Percentiles rank a stretch among this genome's conserved stretches.
Evolutionary conservation across 2,113 vertebrate genomes (phyloP).

Genomic region (Upupa epops): DNA sequence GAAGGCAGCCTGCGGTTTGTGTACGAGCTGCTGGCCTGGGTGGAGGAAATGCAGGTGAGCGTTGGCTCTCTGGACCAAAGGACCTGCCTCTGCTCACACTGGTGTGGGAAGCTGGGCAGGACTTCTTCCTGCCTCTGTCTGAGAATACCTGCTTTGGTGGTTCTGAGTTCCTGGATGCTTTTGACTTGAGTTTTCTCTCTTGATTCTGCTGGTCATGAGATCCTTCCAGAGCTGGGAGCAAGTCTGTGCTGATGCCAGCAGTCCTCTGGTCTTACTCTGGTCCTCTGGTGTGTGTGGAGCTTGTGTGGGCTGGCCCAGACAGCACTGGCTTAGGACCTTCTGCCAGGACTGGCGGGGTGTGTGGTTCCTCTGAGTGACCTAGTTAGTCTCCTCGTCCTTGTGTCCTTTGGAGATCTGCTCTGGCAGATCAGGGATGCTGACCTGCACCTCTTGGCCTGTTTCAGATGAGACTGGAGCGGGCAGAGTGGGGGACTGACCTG

Average conservation of each 20-base stretch:
- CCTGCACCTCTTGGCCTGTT: background rate
- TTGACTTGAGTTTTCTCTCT: background rate
- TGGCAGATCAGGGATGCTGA: background rate
- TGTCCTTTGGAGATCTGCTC: background rate
- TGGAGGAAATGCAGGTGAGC: constrained; percentile 94
- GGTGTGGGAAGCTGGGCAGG: background rate
- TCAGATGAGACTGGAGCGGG: constrained; percentile 88
- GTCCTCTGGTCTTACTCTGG: too few species aligned
- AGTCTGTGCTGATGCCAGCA: background rate
- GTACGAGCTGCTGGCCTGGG: constrained; percentile 96
- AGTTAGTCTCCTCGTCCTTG: background rate
- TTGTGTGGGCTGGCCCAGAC: background rate
- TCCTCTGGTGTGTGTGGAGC: background rate
- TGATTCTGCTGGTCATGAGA: background rate
- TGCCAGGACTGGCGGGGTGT: rapidly evolving
- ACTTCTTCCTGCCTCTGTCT: background rate
- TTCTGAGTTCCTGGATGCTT: background rate
- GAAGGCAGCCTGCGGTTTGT: constrained; percentile 95
- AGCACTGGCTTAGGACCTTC: background rate
- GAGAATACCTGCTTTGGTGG: background rate
- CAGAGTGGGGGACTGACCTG: constrained; percentile 94
- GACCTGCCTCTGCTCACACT: background rate
- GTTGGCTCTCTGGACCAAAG: background rate
- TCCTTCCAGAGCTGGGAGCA: background rate
- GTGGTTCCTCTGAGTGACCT: background rate